phyloP scores from a whole-genome alignment of 2,113 vertebrate genomes.

The Myodes glareolus region DNA sequence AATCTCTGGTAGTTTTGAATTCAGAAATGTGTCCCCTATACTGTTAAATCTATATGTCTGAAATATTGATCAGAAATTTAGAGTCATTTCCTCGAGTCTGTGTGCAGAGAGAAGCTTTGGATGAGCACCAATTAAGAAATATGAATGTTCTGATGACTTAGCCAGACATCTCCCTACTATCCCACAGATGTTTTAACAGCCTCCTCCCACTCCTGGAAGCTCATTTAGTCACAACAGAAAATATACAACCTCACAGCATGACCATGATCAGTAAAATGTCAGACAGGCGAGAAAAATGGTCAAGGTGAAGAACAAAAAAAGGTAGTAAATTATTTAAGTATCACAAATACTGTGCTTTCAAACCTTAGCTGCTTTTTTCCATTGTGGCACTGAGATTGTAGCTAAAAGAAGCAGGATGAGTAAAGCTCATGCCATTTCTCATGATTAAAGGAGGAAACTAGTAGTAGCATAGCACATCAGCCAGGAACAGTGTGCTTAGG shows the following conservation, averaged over 20 bases:
- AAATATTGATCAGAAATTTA: not conserved
- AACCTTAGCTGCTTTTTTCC: not conserved
- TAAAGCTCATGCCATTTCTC: not conserved
- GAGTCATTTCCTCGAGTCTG: not conserved
- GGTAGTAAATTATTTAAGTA: not conserved
- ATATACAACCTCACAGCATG: not conserved
- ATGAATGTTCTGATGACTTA: not conserved
- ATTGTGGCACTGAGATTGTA: not conserved
- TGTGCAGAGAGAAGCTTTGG: not conserved
- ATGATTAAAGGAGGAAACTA: not conserved
- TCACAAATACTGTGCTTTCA: not conserved
- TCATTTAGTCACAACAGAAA: not conserved
- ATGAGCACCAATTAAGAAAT: not conserved
- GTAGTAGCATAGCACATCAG: not conserved
- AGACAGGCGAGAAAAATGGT: not conserved
- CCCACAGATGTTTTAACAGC: too few species aligned
- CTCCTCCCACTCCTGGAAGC: not conserved
- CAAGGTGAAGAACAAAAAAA: not conserved
- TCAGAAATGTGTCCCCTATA: not conserved
- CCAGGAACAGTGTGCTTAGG: not conserved
- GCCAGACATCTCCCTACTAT: not conserved
- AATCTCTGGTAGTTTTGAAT: not conserved
- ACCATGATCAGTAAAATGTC: not conserved
- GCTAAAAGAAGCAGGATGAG: not conserved
- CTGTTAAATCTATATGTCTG: not conserved